phyloP scores from a whole-genome alignment of 2,113 vertebrate genomes.

The Daboia siamensis region DNA sequence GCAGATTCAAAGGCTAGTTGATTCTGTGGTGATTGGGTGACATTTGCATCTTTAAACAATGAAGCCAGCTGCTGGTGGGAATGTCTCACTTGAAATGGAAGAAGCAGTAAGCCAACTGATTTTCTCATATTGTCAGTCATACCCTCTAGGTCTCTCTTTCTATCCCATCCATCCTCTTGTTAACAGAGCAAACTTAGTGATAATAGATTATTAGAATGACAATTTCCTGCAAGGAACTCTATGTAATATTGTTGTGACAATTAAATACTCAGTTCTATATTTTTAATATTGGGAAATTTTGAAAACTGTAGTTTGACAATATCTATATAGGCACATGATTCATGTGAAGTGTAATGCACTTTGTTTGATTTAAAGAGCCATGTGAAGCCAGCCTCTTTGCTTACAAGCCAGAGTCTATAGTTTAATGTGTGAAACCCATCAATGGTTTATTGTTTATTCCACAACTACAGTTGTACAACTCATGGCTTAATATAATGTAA shows the following conservation, averaged over 20 bases:
- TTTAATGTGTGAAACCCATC: background rate
- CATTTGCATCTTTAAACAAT: background rate
- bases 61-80: slow-evolving; percentile 11
- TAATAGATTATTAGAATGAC: background rate
- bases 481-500: background rate
- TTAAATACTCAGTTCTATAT: background rate
- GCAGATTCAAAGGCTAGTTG: slow-evolving; percentile 18
- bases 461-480: background rate
- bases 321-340: background rate
- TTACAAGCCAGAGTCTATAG: background rate
- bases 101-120: background rate
- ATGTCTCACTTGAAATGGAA: background rate
- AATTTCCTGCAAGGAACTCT: background rate
- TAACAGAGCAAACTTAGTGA: background rate
- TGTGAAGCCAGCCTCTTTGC: background rate
- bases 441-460: background rate
- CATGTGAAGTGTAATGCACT: background rate
- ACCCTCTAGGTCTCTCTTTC: background rate
- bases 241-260: background rate
- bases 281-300: background rate
- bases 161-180: background rate
- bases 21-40: background rate
- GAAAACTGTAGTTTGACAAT: background rate
- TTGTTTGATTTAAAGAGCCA: background rate
- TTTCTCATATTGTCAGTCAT: background rate